Base-by-base conservation (phyloP, 2,113 vertebrate species). In the Lipophrys pholis region DNA sequence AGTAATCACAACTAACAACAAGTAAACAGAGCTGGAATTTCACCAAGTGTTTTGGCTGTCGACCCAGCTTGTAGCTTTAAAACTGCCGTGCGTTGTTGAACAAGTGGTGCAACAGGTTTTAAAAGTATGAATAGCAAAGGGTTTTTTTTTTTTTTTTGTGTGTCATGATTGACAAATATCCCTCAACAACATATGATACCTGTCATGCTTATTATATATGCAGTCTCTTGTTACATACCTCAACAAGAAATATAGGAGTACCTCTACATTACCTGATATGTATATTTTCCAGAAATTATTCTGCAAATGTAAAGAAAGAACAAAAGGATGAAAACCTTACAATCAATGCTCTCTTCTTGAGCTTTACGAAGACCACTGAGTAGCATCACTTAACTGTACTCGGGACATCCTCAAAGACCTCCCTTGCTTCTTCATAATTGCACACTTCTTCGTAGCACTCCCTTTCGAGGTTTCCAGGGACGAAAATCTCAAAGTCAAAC, bases 401-500 rank as follows among this genome's bases (percentile, higher is more conserved):
- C 11, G 92, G 87, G 42, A 93, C 72, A 87, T 97, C 95, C 87
- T 96, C 94, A 89, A 97, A 97, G 71, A 97, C 35, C 87, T 99
- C 98, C 78, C 96, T 95, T 0, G 97, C 97, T 87, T 99, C 98
- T 80, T 99, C 97, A 10, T 96, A 98, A 84, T 87, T 97, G 80
- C 98, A 99, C 5, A 94, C 30, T 61, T 99, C 98, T 88, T 99
- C 98, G 1, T n/a, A 12, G 80, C 98, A 99, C 74, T 99, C 98
- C 70, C 98, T 94, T 68, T 99, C 97, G 78, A 99, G 82, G 83
- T 98, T 92, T 8, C 96, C 96, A 0, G 86, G 92, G 8, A 95
- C 94, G 78, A 99, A 95, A 17, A 96, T 91, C 89, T 99, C 98
- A 89, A 98, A 94, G 81, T 99, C 98, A 86, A 98, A 97, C 71